Conservation (phyloP, 2,113 vertebrate genomes). For the Forbesichthys papilliferus region DNA sequence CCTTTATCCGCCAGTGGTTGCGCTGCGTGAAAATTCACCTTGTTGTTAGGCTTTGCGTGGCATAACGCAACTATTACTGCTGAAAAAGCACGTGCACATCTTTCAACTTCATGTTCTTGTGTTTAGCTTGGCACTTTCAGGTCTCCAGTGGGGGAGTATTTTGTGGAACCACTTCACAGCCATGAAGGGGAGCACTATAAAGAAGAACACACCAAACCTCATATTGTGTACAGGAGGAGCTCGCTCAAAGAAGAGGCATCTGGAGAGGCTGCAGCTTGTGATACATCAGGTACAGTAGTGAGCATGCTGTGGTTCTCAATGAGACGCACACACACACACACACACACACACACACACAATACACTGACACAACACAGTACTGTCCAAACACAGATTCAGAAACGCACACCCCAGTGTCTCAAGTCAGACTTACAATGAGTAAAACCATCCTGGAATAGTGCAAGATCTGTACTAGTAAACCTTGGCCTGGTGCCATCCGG, state of each 20-base stretch:
- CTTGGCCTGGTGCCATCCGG: neutral
- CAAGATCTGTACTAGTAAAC: neutral
- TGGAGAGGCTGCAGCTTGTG: conserved; percentile 75
- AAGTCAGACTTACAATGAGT: too few species aligned
- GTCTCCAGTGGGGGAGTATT: conserved; percentile 94
- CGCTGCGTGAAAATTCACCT: conserved; percentile 46
- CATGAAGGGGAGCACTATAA: conserved; percentile 84
- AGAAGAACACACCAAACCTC: conserved; percentile 95
- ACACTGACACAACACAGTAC: neutral
- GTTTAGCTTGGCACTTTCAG: conserved; percentile 93
- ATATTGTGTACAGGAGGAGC: conserved; percentile 88
- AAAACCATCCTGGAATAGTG: neutral
- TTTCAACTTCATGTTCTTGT: conserved; percentile 34
- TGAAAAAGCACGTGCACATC: neutral
- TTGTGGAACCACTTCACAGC: conserved; percentile 91
- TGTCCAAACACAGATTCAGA: neutral
- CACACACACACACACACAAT: conserved; percentile 4
- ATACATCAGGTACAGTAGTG: conserved; percentile 85
- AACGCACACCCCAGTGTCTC: neutral
- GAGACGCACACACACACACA: conserved; percentile 4
- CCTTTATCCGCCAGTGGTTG: conserved; percentile 19
- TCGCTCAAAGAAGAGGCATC: conserved; percentile 67
- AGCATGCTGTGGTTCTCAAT: neutral
- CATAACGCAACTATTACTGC: neutral
- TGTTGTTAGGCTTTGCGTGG: conserved; percentile 1